phyloP scores from a whole-genome alignment of 2,113 vertebrate species.

The Dasyornis broadbenti region DNA sequence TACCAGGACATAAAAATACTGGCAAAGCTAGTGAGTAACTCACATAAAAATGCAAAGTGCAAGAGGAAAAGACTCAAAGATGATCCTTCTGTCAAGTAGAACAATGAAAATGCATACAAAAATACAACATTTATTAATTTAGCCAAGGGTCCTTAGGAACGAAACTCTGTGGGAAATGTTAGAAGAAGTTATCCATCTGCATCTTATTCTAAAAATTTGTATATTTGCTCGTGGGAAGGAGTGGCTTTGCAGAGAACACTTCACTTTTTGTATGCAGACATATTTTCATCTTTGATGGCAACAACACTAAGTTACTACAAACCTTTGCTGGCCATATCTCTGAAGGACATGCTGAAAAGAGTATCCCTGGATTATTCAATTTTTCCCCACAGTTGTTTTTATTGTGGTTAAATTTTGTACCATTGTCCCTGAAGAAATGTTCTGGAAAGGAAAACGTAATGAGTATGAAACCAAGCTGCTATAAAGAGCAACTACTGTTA shows the following conservation, averaged over 20 bases:
- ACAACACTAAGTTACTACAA: neutral
- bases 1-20: neutral
- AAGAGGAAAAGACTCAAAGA: neutral
- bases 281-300: neutral
- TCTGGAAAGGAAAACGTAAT: neutral
- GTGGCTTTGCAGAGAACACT: neutral
- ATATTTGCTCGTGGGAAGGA: neutral
- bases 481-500: neutral
- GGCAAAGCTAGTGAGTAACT: neutral
- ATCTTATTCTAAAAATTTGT: neutral
- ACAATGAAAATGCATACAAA: neutral
- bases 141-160: neutral
- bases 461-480: neutral
- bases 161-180: neutral
- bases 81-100: neutral
- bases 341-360: neutral
- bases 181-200: neutral
- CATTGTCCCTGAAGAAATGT: neutral
- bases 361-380: neutral
- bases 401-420: neutral
- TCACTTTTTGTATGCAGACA: neutral
- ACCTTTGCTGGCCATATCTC: neutral
- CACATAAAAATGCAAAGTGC: neutral
- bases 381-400: neutral
- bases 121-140: neutral